Evolutionary conservation across 1,140 invertebrate genomes (phyloP), one percentile per base, ranked within the genome.

Genomic region (Elymnias hypermnestra): DNA sequence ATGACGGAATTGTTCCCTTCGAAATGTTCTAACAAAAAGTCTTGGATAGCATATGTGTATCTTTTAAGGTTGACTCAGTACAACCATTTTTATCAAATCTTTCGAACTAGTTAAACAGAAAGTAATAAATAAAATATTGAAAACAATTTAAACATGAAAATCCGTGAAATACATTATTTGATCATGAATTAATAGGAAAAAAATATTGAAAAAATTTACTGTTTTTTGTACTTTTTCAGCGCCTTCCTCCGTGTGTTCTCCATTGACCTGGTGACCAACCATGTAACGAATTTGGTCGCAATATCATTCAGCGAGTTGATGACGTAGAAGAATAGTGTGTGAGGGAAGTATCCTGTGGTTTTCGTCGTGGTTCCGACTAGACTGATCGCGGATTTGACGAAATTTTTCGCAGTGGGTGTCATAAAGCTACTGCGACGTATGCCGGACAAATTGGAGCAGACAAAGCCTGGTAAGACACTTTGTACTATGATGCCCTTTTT

Each of bases 381-480:
- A 51, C 88, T 90, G 3, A 98, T 78, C 0, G 95, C 92, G 0
- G 91, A 88, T 37, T 90, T 87, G 2, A 97, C 96, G 83, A 92
- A 98, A 7, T 87, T 89, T 1, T 91, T 88, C 0, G 96, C 91
- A 0, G 90, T 90, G 0, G 96, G 97, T 7, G 92, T 92, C 84
- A 95, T 92, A 74, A 94, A 89, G 1, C 91, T 92, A n/a, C 94
- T 85, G 53, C 90, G 91, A 21, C 90, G 90, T 42, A 98, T 94
- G 65, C 94, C 94, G 10, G 94, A 94, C 95, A 98, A 95, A 61
- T 97, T 98, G 0, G 96, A 76, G 2, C 95, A 94, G 0, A 99
- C 96, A 60, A 94, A 95, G 12, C 94, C 95, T 0, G 97, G 97
- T 29, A 93, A 74, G 1, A 98, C 87, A 68, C 93, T 94, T 87